Evolutionary conservation across 2,888 invertebrate genomes (phyloP), one percentile per base, ranked within the genome.

Genomic region (Drosophila niveifrons): DNA sequence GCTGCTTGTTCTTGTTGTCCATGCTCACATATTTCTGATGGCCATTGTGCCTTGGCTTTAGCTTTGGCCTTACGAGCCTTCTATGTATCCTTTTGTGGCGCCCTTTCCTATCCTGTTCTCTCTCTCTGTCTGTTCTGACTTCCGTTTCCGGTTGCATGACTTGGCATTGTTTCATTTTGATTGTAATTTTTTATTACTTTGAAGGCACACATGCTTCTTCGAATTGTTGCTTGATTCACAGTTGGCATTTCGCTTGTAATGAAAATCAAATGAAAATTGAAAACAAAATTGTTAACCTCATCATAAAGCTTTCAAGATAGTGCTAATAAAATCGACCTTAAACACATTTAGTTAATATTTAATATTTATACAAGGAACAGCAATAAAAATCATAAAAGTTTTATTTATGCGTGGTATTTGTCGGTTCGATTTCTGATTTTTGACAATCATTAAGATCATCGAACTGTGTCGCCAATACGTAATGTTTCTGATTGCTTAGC

Each of bases 141-240:
- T 83, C 83, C 83, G 83, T 72, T 79, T 83, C 83, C 83, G 86
- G 79, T 77, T 78, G 83, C 79, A 73, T 71, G 58, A 57, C 59
- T 57, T 61, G 55, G 47, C 65, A 68, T 72, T 72, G 65, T 58
- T 72, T 82, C 75, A 52, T 72, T 76, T 80, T 73, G 75, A 66
- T 77, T 70, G 66, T 65, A 55, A 11, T 70, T 67, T 78, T 73
- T 64, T 73, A 70, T 73, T 64, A 69, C 57, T 53, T 63, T 29
- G n/a, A 6, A 68, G 36, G 53, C 56, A 50, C 79, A 76, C 64
- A 81, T 73, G 73, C 63, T 55, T 48, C 65, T 61, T 52, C 47
- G 65, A 68, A 68, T 66, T 69, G 56, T 63, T 59, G 59, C 56
- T 46, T 66, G 41, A 57, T 64, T 65, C 72, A 39, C 72, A 39